Evolutionary conservation across 1,140 invertebrate genomes (phyloP).

Genomic region (Helicoverpa zea): DNA sequence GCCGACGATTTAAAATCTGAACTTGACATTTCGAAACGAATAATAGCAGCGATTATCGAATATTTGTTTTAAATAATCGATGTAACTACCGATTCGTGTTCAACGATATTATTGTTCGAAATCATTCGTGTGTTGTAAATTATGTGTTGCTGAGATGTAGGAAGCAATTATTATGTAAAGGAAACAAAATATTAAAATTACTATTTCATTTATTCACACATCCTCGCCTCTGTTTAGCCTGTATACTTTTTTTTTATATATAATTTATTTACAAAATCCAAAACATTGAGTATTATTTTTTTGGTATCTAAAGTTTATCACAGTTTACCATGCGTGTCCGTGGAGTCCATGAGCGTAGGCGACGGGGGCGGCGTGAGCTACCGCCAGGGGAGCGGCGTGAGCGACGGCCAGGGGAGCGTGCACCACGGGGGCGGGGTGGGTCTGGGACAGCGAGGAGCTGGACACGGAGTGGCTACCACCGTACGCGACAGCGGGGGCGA

Average conservation of each 20-base stretch:
- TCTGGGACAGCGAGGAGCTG: conserved; percentile 75
- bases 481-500: conserved; percentile 51
- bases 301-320: conserved; percentile 79
- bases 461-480: conserved; percentile 71
- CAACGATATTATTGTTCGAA: conserved; percentile 32
- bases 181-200: conserved; percentile 67
- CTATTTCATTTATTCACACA: conserved; percentile 85
- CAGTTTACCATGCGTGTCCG: conserved; percentile 82
- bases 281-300: conserved; percentile 82
- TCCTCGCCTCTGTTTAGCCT: conserved; percentile 80
- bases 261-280: conserved; percentile 82
- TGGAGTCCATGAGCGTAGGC: conserved; percentile 65
- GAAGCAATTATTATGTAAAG: not conserved
- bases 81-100: conserved; percentile 16
- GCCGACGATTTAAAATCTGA: conserved; percentile 43
- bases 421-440: conserved; percentile 73
- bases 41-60: conserved; percentile 25
- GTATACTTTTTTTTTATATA: conserved; percentile 71
- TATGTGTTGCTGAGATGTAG: not conserved
- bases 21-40: conserved; percentile 46
- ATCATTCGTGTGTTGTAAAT: not conserved
- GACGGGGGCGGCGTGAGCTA: conserved; percentile 47
- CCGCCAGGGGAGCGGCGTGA: conserved; percentile 66
- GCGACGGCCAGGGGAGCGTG: conserved; percentile 57
- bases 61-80: conserved; percentile 35